phyloP scores from a whole-genome alignment of 1,140 invertebrate genomes.

The Drosophila subobscura region DNA sequence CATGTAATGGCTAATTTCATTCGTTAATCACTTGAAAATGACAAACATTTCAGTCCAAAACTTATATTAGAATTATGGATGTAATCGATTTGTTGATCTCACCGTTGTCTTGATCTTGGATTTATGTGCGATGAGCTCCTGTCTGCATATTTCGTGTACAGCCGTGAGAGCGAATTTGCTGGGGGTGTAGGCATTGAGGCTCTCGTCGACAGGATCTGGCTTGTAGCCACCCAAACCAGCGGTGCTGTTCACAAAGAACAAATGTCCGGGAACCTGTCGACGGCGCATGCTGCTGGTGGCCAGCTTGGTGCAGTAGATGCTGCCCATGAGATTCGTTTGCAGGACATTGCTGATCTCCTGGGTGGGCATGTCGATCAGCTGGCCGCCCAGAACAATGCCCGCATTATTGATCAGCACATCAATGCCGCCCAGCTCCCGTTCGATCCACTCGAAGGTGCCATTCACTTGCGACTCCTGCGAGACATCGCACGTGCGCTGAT shows the following conservation, averaged over 20 bases:
- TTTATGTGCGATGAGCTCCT: conserved; percentile 86
- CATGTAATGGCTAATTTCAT: background rate
- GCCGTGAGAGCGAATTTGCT: conserved; percentile 89
- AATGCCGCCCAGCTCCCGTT: conserved; percentile 86
- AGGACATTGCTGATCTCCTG: conserved; percentile 85
- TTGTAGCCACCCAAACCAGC: conserved; percentile 84
- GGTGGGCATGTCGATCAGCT: conserved; percentile 73
- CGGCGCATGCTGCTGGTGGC: conserved; percentile 88
- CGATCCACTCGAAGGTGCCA: conserved; percentile 87
- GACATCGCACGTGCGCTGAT: conserved; percentile 87
- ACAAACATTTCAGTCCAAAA: no score
- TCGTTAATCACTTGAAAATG: background rate
- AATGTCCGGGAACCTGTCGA: conserved; percentile 87
- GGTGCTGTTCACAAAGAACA: conserved; percentile 89
- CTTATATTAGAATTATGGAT: no score
- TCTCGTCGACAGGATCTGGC: conserved; percentile 76
- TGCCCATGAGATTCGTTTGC: conserved; percentile 88
- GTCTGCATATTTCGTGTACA: conserved; percentile 86
- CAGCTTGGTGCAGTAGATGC: conserved; percentile 87
- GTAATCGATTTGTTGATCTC: conserved; percentile 46
- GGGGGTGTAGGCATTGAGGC: conserved; percentile 86
- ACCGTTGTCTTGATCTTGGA: conserved; percentile 89
- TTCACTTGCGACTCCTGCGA: conserved; percentile 87
- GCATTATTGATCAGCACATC: conserved; percentile 91
- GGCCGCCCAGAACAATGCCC: conserved; percentile 84